Evolutionary conservation across 2,797 vertebrate genomes (phyloP).

Genomic region (Pteronotus mesoamericanus): DNA sequence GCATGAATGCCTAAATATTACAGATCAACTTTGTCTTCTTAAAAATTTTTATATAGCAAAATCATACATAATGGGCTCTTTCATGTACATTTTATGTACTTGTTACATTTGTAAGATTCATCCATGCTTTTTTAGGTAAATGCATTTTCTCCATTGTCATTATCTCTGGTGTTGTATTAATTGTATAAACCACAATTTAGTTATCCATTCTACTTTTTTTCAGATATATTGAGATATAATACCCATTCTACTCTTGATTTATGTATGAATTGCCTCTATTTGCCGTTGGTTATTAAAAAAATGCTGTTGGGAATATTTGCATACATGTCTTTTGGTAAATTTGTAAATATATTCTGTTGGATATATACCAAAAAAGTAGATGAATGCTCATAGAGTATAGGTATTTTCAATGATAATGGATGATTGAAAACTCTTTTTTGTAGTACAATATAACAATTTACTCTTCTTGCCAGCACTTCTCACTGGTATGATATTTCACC

Average conservation of each 20-base stretch:
- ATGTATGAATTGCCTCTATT: not conserved
- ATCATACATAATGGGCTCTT: not conserved
- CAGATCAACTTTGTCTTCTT: not conserved
- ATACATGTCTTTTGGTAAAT: not conserved
- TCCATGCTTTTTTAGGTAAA: not conserved
- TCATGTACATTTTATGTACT: not conserved
- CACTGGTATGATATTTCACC: not conserved
- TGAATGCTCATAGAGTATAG: not conserved
- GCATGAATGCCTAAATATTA: not conserved
- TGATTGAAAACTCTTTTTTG: not conserved
- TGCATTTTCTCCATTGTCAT: not conserved
- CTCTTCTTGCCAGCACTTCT: not conserved
- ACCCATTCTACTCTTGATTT: not conserved
- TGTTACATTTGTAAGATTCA: not conserved
- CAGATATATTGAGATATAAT: not conserved
- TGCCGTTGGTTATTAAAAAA: not conserved
- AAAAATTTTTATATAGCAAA: not conserved
- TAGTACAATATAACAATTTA: not conserved
- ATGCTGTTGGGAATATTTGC: not conserved
- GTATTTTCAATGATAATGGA: not conserved
- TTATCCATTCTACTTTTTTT: not conserved
- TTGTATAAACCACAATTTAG: not conserved
- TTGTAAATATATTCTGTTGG: not conserved
- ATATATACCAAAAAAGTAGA: not conserved
- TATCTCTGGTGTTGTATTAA: not conserved